Evolutionary conservation across 2,888 invertebrate genomes (phyloP), one percentile per base, ranked within the genome.

Genomic region (Netelia virgata): DNA sequence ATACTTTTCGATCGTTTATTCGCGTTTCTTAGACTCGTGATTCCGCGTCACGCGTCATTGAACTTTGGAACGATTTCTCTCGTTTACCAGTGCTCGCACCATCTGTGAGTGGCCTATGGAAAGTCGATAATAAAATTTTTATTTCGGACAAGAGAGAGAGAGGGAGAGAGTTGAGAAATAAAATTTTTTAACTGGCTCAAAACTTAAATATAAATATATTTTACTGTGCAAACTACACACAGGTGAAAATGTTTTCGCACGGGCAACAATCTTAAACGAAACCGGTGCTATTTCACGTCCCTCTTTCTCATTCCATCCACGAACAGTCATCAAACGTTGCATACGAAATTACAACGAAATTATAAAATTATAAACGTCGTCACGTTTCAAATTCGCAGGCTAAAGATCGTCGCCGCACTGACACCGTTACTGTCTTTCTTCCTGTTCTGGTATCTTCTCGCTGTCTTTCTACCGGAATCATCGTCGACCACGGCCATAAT

Each of bases 371-470:
- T 10, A 43, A 10, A 53, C 47, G 18, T 9, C 10, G 57, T 18
- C 16, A 57, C 57, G 57, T 57, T 36, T 78, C 9, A 11, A 70
- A 53, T 80, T 84, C 84, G n/a, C 89, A 90, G 89, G 50, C 66
- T 89, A 69, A 86, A 84, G 78, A 83, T 86, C 63, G 85, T 88
- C 55, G 87, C 87, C 8, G 64, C 75, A 20, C 61, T 88, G 50
- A 83, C 85, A 63, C 89, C 89, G 64, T 75, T 86, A n/a, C 20
- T 89, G 20, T 80, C 84, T 86, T 87, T 88, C 79, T 2, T 83
- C 76, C 36, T 63, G 6, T 61, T 86, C 70, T 88, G 83, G 87
- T 79, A 73, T 53, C 64, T 84, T 66, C 70, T 78, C 50, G 16
- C 82, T 23, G 11, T 66, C 1, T 72, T 81, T 16, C 66, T 87